Conservation (phyloP, 2,888 invertebrate species). For the Leucania comma region DNA sequence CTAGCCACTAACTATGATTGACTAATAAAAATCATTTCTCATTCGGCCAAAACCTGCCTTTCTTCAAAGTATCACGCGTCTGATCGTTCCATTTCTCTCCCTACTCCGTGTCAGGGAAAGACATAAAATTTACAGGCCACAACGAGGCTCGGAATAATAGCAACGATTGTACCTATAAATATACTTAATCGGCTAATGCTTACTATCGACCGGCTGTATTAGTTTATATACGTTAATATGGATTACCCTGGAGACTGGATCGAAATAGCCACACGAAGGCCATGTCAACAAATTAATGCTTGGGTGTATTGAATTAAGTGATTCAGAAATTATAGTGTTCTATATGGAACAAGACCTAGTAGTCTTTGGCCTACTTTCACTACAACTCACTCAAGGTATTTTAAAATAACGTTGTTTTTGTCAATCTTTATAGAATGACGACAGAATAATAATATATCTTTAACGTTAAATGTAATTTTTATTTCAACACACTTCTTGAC, state of each 20-base stretch:
- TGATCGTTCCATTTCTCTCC: constrained; percentile 15
- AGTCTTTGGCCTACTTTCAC: neutral
- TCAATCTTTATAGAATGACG: no score
- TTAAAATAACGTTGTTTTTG: no score
- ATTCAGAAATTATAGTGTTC: neutral
- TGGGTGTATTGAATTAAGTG: constrained; percentile 4
- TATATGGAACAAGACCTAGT: no score
- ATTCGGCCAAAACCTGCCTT: neutral
- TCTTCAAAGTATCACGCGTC: neutral
- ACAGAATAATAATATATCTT: no score
- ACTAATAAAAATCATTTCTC: neutral
- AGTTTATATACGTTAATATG: constrained; percentile 38
- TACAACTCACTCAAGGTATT: no score
- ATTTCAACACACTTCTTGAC: no score
- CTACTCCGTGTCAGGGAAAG: constrained; percentile 29
- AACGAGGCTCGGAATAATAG: constrained; percentile 42
- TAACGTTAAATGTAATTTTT: no score
- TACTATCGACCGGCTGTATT: constrained; percentile 42
- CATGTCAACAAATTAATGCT: neutral
- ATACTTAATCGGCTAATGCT: constrained; percentile 58
- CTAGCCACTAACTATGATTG: fast-evolving
- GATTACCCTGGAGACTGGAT: constrained; percentile 20
- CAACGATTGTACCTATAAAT: constrained; percentile 56
- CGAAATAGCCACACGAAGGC: constrained; percentile 11
- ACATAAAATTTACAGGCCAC: constrained; percentile 56